A percentile compares a stretch with the other conserved stretches of the same genome.
Evolutionary conservation across 2,113 vertebrate species (phyloP).

Genomic region (Nesogale talazaci): DNA sequence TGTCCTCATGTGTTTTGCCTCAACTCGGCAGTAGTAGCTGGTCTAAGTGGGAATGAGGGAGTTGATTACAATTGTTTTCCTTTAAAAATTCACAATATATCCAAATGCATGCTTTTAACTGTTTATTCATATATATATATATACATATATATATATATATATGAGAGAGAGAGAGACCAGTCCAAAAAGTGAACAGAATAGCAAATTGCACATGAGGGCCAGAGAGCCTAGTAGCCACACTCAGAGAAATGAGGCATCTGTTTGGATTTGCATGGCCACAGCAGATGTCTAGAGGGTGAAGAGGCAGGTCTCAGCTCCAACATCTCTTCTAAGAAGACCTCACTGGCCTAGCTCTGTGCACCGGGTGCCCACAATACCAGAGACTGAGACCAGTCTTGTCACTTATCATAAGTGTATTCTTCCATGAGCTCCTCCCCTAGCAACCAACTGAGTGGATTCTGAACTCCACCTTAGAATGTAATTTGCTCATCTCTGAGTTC

Average conservation of each 20-base stretch:
- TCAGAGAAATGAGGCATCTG: neutral
- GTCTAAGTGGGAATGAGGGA: neutral
- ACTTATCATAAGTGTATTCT: neutral
- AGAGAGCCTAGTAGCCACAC: neutral
- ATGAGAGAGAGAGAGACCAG: no score
- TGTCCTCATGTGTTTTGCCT: no score
- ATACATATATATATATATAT: neutral
- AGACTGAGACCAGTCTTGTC: neutral
- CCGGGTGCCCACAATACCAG: fast-evolving
- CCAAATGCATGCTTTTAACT: neutral
- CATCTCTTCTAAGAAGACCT: neutral
- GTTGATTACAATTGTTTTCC: neutral
- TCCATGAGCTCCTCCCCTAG: neutral
- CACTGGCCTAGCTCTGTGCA: no score
- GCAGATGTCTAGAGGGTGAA: neutral
- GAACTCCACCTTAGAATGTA: neutral
- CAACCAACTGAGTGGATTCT: neutral
- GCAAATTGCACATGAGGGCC: neutral
- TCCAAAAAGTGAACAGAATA: neutral
- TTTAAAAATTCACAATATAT: neutral
- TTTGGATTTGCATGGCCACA: no score
- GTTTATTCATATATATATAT: neutral
- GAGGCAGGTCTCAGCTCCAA: neutral
- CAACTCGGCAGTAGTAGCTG: neutral
- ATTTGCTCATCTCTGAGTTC: neutral